These are phyloP conservation scores for Eupithecia pulchellata DNA, from an alignment of 2,888 invertebrate genomes.

Conservation along the genomic window DNA sequence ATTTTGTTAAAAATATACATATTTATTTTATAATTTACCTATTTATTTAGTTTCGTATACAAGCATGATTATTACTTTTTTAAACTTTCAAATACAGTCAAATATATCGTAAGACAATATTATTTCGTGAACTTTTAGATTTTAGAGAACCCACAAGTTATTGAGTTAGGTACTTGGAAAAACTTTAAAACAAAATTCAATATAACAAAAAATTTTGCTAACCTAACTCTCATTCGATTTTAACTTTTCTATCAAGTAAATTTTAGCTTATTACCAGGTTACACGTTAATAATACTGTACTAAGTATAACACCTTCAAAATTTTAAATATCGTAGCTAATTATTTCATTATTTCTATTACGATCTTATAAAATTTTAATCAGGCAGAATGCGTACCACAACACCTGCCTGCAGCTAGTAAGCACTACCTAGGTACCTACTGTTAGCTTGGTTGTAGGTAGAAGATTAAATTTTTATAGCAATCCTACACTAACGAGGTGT, in stretches of 20 bases:
- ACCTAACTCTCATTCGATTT: neutral
- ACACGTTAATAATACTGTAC: no score
- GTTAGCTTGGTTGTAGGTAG: neutral
- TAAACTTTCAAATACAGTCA: neutral
- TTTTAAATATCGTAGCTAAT: no score
- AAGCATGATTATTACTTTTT: neutral
- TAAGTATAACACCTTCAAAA: no score
- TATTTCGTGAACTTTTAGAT: neutral
- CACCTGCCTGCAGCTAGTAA: neutral
- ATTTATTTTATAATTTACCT: neutral
- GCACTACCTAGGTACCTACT: no score
- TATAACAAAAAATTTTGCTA: neutral
- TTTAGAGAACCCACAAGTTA: neutral
- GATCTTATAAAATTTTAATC: neutral
- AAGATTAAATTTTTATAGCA: conserved; percentile 4
- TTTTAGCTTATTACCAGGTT: no score
- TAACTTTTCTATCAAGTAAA: neutral
- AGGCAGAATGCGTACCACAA: neutral
- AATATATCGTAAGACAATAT: no score
- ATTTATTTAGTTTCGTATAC: neutral
- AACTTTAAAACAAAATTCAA: no score
- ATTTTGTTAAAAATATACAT: conserved; percentile 12
- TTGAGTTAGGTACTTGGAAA: neutral
- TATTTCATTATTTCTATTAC: no score
- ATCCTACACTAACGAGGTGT: conserved; percentile 50